phyloP scores from a whole-genome alignment of 2,113 vertebrate species.

The Elephas maximus region DNA sequence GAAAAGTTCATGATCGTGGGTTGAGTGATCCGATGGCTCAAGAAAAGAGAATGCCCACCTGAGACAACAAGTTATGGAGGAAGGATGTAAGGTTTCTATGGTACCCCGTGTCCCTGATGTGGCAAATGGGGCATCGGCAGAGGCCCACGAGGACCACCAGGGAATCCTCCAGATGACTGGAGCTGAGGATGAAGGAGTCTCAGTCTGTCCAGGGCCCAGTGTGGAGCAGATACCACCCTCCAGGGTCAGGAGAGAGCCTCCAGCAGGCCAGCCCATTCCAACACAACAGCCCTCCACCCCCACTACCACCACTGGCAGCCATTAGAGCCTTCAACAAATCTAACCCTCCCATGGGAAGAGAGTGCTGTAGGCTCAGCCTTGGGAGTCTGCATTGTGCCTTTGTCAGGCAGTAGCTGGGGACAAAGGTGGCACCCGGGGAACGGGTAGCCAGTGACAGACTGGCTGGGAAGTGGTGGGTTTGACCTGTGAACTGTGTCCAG shows the following conservation, averaged over 20 bases:
- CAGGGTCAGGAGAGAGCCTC: too few relatives aligned
- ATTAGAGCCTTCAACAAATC: too few relatives aligned
- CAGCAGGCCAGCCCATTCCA: too few relatives aligned
- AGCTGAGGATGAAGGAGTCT: background rate
- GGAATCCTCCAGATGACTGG: background rate
- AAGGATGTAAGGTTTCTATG: background rate
- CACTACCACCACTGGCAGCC: too few relatives aligned
- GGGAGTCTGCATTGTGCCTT: background rate
- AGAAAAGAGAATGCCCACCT: background rate
- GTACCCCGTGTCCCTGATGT: background rate
- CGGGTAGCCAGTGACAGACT: background rate
- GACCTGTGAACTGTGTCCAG: background rate
- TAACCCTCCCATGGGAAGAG: too few relatives aligned
- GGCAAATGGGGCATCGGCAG: background rate
- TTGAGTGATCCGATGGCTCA: background rate
- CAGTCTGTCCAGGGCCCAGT: too few relatives aligned
- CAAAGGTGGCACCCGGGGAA: rapidly evolving
- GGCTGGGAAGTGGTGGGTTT: too few relatives aligned
- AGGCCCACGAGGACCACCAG: too few relatives aligned
- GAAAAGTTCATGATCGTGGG: background rate
- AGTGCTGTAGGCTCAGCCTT: too few relatives aligned
- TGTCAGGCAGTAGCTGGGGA: background rate
- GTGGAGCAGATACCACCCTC: too few relatives aligned
- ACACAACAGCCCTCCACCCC: too few relatives aligned
- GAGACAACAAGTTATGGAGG: background rate